Base-by-base conservation (phyloP, 2,888 invertebrate genomes). In the Strigamia transsilvanica region DNA sequence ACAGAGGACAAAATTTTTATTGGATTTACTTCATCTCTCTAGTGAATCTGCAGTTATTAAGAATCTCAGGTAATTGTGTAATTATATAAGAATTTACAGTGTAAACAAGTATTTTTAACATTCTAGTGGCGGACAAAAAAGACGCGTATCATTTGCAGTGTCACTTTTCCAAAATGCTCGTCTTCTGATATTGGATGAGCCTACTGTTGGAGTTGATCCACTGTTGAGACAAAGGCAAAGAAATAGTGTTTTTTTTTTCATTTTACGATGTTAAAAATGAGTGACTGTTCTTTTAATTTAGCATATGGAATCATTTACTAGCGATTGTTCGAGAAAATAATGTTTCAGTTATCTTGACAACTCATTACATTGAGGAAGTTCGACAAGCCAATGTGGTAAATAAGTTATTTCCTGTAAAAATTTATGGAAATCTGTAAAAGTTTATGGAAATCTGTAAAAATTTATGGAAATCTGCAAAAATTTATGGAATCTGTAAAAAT, bases 111-210 rank as follows among this genome's bases (percentile, higher is more conserved):
- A 3, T 27, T 27, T 27, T 27, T 27, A 27, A 27, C 27, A 27
- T 27, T 27, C 27, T 13, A 94, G 97, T 88, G 96, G 97, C 85
- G 95, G 97, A 38, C 95, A 97, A 88, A 94, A 96, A 88, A 91
- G 97, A 82, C 91, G 97, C 83, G 96, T 96, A 0, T 96, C 96
- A 0, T 95, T 97, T 88, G 95, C 96, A 0, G 95, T 96, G 46
- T 96, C 96, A 0, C 90, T 97, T 23, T 94, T 97, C 92, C 96
- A 97, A 87, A 95, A 96, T 89, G 97, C 97, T 0, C 95, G 96
- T 88, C 91, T 97, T 77, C 90, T 97, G 84, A 96, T 97, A 88
- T 91, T 97, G 84, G 97, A 97, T 87, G 97, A 97, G 88, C 96
- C 96, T 0, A 97, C 96, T 0, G 96, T 97, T 79, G 96, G 96